Evolutionary conservation across 2,888 invertebrate genomes (phyloP).

Genomic region (Lithosia quadra): DNA sequence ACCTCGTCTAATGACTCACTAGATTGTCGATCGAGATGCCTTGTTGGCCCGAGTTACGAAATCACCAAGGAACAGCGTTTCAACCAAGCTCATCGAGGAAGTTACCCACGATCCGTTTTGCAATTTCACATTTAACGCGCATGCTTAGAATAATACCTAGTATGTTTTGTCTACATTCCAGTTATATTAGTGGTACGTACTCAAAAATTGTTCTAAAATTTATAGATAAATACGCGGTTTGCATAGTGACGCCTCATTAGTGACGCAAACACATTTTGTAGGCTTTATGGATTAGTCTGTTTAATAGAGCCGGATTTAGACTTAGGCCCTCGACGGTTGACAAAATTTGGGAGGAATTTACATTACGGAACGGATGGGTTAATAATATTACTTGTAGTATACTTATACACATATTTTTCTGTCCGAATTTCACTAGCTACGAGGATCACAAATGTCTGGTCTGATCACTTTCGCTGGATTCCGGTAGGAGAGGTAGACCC

Average conservation of each 20-base stretch:
- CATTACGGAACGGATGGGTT: neutral
- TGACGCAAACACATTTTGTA: conserved; percentile 11
- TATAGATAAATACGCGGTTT: conserved; percentile 12
- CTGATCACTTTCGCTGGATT: no score
- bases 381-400: no score
- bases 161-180: conserved; percentile 7
- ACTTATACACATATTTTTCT: neutral
- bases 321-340: no score
- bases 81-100: conserved; percentile 68
- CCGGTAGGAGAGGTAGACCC: no score
- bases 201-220: conserved; percentile 11
- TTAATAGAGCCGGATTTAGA: neutral
- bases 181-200: neutral
- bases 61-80: conserved; percentile 59
- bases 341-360: neutral
- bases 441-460: neutral
- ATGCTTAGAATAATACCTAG: conserved; percentile 43
- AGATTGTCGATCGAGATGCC: conserved; percentile 65
- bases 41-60: conserved; percentile 66
- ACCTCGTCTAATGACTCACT: conserved; percentile 59
- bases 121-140: conserved; percentile 57
- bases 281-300: neutral
- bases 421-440: neutral
- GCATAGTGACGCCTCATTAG: conserved; percentile 35
- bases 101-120: conserved; percentile 63